Percentiles rank a stretch among this genome's conserved stretches.
These are phyloP conservation scores for Mormyrops attenuatus DNA, from an alignment of 2,797 vertebrate species.

Conservation along the genomic window DNA sequence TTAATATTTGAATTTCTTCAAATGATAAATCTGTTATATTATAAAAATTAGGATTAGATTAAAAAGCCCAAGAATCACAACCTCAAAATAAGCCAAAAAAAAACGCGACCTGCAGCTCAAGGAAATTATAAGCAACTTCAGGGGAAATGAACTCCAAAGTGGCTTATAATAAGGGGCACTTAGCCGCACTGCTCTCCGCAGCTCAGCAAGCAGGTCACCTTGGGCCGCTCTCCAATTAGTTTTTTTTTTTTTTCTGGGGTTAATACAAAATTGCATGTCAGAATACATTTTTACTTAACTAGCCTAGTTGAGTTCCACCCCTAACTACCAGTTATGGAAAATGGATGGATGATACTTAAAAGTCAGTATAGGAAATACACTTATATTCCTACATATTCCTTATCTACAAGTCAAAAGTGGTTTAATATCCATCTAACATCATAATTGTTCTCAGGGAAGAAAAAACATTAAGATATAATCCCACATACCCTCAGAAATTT, in stretches of 20 bases:
- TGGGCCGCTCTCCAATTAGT: no score
- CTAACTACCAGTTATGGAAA: neutral
- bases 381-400: neutral
- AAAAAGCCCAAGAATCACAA: neutral
- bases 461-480: constrained; percentile 10
- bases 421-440: neutral
- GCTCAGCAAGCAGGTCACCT: neutral
- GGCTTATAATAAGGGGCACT: neutral
- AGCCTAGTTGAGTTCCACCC: no score
- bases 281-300: no score
- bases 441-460: neutral
- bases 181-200: neutral
- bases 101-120: neutral
- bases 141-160: no score
- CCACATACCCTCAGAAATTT: neutral
- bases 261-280: no score
- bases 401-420: neutral
- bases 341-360: neutral
- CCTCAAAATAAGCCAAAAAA: neutral
- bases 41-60: neutral
- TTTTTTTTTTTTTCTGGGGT: no score
- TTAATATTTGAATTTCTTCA: neutral
- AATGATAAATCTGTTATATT: neutral
- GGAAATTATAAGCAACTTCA: neutral
- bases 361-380: neutral